Evolutionary conservation across 2,113 vertebrate species (phyloP), one percentile per base, ranked within the genome.

Genomic region (Chamaetylas fuelleborni): DNA sequence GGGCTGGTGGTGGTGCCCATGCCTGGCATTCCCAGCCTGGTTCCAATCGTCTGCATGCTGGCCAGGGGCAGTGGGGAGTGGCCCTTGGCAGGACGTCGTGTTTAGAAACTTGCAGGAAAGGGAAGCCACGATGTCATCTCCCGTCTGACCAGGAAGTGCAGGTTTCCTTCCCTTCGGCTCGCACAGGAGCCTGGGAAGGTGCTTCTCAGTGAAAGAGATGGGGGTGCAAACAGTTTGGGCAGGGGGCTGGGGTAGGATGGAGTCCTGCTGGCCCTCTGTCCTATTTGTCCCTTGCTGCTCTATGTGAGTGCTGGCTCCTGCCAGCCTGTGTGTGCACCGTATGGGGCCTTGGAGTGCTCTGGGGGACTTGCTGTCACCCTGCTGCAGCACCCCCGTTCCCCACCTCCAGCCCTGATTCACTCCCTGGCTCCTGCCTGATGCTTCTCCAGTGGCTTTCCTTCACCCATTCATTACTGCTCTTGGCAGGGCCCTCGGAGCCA

Each of bases 121-220:
- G 97, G 97, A 97, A 97, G 85, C 51, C 82, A 83, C 77, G 58
- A 93, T 97, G 97, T 98, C 97, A 98, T 95, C 97, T 98, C 97
- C 97, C 13, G 97, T 98, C 98, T 98, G 97, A 98, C 96, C 96
- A 97, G 98, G 98, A 98, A 98, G 94, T 7, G 28, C 84, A 79
- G 96, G 96, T 97, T 98, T 98, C 98, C 98, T 97, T 97, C 96
- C 95, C 94, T 95, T 96, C 0, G 9, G 92, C 81, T 86, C 22
- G 11, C 8, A 25, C 57, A 50, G 95, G 86, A 95, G 57, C 78
- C 69, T 94, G 87, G 74, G 65, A 94, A 93, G 92, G 78, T 8
- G n/a, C 72, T 77, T 50, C 38, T 72, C 25, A 4, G 47, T 4
- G 11, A 73, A 29, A 12, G 33, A 53, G 31, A 10, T 81, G 86